Conservation (phyloP, 1,140 invertebrate species). For the Acromyrmex heyeri region DNA sequence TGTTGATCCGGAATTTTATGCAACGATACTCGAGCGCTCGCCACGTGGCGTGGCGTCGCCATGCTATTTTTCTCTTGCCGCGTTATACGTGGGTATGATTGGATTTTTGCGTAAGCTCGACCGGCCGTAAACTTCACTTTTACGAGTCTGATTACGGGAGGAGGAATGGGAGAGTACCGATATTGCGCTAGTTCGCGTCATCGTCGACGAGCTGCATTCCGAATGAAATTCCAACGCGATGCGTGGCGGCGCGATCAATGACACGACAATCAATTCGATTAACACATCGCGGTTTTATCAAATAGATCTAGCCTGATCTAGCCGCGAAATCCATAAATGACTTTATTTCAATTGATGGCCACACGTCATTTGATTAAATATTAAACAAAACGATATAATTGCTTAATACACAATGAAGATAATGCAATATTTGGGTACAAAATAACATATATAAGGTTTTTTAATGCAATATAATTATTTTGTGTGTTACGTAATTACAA, state of each 20-base stretch:
- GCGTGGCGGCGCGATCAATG: neutral
- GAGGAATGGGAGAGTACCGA: neutral
- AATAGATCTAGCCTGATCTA: neutral
- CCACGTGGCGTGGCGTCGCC: neutral
- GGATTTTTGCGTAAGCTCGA: conserved; percentile 64
- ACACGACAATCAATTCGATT: neutral
- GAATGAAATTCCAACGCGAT: conserved; percentile 6
- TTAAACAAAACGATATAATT: neutral
- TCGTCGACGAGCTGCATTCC: conserved; percentile 7
- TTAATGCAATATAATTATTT: conserved; percentile 17
- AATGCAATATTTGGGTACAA: neutral
- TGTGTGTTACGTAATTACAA: neutral
- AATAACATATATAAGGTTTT: too few relatives aligned
- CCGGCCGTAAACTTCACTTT: conserved; percentile 60
- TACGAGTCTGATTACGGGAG: conserved; percentile 62
- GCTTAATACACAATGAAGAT: conserved; percentile 2
- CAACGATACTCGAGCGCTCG: neutral
- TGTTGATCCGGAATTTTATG: conserved; percentile 25
- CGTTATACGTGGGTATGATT: conserved; percentile 53
- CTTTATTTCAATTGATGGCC: neutral
- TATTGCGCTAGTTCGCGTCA: neutral
- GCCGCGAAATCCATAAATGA: neutral
- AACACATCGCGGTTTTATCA: neutral
- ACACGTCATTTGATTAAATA: neutral
- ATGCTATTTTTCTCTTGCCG: conserved; percentile 9